phyloP scores from a whole-genome alignment of 2,113 vertebrate species.

The Xenopus laevis region DNA sequence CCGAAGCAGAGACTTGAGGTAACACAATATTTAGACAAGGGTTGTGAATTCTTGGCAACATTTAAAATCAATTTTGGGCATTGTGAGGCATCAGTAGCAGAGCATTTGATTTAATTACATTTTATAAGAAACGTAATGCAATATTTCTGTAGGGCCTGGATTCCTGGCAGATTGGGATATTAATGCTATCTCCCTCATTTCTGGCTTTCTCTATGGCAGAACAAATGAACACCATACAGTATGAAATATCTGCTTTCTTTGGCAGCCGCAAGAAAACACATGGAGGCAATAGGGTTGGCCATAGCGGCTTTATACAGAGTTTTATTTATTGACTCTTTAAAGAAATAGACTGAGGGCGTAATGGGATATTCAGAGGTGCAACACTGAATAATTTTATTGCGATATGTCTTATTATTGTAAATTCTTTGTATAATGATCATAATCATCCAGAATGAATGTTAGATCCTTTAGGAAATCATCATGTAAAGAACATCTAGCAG shows the following conservation, averaged over 20 bases:
- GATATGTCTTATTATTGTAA: too few relatives aligned
- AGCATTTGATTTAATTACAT: slow-evolving; percentile 32
- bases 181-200: not conserved
- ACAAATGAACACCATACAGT: slow-evolving; percentile 19
- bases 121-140: slow-evolving; percentile 25
- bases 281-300: not conserved
- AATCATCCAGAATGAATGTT: too few relatives aligned
- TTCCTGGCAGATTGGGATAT: slow-evolving; percentile 21
- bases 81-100: slow-evolving; percentile 21
- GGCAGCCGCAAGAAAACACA: not conserved
- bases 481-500: too few relatives aligned
- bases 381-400: too few relatives aligned
- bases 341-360: too few relatives aligned
- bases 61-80: slow-evolving; percentile 35
- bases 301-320: too few relatives aligned
- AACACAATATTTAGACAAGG: slow-evolving; percentile 28
- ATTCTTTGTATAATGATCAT: too few relatives aligned
- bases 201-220: slow-evolving; percentile 14
- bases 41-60: slow-evolving; percentile 36
- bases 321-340: too few relatives aligned
- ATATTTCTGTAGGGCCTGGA: slow-evolving; percentile 15
- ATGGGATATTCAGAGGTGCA: too few relatives aligned
- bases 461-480: too few relatives aligned
- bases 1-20: not conserved
- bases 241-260: not conserved